Evolutionary conservation across 1,140 invertebrate species (phyloP).

Genomic region (Contarinia nasturtii): DNA sequence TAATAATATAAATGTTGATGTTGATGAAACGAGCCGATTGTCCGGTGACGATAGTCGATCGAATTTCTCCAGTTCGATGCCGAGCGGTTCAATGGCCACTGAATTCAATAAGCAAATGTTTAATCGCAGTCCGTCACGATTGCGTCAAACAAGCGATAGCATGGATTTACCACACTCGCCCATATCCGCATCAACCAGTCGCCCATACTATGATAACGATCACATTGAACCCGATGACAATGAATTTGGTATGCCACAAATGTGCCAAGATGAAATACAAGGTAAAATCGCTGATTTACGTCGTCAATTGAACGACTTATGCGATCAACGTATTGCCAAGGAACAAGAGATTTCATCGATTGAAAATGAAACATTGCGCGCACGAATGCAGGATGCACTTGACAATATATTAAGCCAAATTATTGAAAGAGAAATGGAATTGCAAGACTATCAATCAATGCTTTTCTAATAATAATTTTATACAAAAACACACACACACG

Average conservation of each 20-base stretch:
- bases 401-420: constrained; percentile 60
- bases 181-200: background rate
- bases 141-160: background rate
- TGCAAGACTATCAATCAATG: constrained; percentile 1
- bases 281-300: constrained; percentile 35
- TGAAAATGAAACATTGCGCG: constrained; percentile 63
- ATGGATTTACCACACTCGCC: background rate
- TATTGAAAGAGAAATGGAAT: constrained; percentile 58
- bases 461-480: background rate
- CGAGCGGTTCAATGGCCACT: constrained; percentile 16
- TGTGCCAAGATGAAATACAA: constrained; percentile 27
- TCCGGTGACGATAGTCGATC: constrained; percentile 49
- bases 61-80: constrained; percentile 5
- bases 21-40: constrained; percentile 59
- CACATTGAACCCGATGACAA: background rate
- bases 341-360: constrained; percentile 68
- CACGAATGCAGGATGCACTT: constrained; percentile 62
- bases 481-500: no score
- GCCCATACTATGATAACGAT: background rate
- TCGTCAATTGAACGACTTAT: constrained; percentile 49
- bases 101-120: constrained; percentile 18
- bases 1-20: constrained; percentile 48
- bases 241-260: constrained; percentile 5
- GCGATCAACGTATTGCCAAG: constrained; percentile 49
- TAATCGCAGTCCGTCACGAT: constrained; percentile 9